Percentiles rank a stretch among this genome's conserved stretches.
These are phyloP conservation scores for Eupelmus urozonus DNA, from an alignment of 2,888 invertebrate genomes.

Conservation along the genomic window DNA sequence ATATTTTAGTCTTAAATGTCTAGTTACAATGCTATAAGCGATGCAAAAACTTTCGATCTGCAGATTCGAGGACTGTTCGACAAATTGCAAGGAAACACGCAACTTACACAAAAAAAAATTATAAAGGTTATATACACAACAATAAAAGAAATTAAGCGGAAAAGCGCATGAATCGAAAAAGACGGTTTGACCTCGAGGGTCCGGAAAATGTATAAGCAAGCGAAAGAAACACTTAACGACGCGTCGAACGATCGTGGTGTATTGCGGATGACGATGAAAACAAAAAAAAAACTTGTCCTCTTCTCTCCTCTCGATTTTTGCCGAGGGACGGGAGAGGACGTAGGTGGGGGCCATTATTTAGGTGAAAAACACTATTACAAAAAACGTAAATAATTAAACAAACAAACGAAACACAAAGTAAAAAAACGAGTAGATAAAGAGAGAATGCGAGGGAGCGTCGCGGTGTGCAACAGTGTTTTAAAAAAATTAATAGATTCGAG, in stretches of 20 bases:
- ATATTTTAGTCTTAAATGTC: conserved; percentile 55
- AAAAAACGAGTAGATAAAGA: conserved; percentile 23
- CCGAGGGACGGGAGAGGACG: conserved; percentile 51
- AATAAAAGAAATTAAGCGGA: background rate
- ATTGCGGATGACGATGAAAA: conserved; percentile 27
- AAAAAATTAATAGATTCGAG: background rate
- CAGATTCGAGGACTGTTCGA: conserved; percentile 59
- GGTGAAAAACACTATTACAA: too few relatives aligned
- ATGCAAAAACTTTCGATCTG: conserved; percentile 46
- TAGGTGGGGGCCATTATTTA: conserved; percentile 59
- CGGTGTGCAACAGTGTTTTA: background rate
- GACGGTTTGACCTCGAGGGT: conserved; percentile 35
- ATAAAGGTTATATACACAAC: background rate
- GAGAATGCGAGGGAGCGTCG: conserved; percentile 13
- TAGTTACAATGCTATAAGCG: conserved; percentile 41
- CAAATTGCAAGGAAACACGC: conserved; percentile 25
- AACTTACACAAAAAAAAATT: conserved; percentile 14
- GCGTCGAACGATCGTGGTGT: conserved; percentile 46
- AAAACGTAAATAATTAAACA: too few relatives aligned
- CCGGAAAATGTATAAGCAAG: conserved; percentile 2
- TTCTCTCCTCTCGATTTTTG: conserved; percentile 51
- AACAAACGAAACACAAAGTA: conserved; percentile 38
- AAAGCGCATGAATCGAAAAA: background rate
- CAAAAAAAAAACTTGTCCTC: conserved; percentile 55
- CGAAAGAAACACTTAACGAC: conserved; percentile 32